A percentile compares a stretch with the other conserved stretches of the same genome.
Conservation (phyloP, 2,113 vertebrate species). For the Tursiops truncatus region DNA sequence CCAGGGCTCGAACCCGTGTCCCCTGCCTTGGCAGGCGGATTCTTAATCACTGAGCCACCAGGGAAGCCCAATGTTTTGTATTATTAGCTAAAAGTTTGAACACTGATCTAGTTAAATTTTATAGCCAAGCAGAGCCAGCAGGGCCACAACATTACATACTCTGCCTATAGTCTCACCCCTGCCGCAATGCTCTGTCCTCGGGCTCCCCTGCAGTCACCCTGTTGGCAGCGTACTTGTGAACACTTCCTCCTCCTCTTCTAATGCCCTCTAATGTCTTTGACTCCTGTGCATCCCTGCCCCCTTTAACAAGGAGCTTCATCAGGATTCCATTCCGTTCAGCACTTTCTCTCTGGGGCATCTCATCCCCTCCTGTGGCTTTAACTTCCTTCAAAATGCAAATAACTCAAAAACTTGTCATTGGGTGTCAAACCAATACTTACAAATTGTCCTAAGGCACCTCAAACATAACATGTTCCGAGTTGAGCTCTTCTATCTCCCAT, state of each 20-base stretch:
- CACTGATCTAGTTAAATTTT: not conserved
- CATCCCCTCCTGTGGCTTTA: not conserved
- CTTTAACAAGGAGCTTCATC: not conserved
- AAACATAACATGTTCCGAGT: not conserved
- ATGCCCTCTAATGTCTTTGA: not conserved
- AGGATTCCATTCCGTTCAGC: not conserved
- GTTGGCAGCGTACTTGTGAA: not conserved
- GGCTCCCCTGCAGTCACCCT: not conserved
- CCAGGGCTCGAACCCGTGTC: too few species aligned
- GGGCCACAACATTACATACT: not conserved
- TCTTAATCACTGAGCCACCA: too few species aligned
- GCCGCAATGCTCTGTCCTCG: not conserved
- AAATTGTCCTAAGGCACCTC: not conserved
- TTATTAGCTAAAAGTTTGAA: not conserved
- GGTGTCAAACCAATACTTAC: not conserved
- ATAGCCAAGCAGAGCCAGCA: not conserved
- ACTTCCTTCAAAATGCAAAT: not conserved
- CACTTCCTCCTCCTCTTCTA: not conserved
- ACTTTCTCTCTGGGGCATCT: not conserved
- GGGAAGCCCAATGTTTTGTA: not conserved
- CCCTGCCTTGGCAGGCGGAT: too few species aligned
- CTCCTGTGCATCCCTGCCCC: not conserved
- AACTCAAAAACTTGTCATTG: not conserved
- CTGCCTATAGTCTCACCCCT: not conserved
- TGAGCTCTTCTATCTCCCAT: not conserved